Conservation (phyloP, 2,113 vertebrate genomes). For the Grus americana region DNA sequence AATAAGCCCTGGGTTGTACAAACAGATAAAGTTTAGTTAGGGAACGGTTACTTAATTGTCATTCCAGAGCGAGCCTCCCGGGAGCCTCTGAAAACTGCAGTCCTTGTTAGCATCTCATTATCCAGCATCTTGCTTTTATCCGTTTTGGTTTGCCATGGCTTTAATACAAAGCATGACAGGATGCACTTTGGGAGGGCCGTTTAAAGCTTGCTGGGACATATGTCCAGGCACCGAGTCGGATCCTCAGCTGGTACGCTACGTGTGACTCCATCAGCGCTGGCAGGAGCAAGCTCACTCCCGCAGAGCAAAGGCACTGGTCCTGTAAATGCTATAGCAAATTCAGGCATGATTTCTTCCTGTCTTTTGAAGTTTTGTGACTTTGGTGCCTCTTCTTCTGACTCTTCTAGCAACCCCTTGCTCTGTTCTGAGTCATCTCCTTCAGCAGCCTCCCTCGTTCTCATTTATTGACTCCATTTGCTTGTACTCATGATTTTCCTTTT, state of each 20-base stretch:
- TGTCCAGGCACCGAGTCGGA: neutral
- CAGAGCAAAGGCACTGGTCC: neutral
- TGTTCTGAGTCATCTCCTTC: neutral
- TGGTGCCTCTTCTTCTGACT: neutral
- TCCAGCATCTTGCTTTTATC: neutral
- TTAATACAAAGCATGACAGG: neutral
- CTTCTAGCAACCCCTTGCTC: neutral
- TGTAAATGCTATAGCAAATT: neutral
- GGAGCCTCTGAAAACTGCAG: neutral
- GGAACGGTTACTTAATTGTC: neutral
- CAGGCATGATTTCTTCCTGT: neutral
- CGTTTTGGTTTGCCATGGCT: neutral
- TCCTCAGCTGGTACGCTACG: neutral
- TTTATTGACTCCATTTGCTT: neutral
- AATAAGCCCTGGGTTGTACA: neutral
- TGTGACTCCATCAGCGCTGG: neutral
- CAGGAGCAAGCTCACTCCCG: neutral
- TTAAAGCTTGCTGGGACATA: neutral
- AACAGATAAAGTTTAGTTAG: neutral
- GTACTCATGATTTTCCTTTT: neutral
- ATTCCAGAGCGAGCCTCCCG: neutral
- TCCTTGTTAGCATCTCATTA: slow-evolving; percentile 8
- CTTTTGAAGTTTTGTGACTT: neutral
- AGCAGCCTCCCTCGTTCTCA: neutral
- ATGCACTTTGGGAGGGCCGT: neutral